These are phyloP conservation scores for Trachymyrmex septentrionalis DNA, from an alignment of 1,140 invertebrate genomes.

Conservation along the genomic window DNA sequence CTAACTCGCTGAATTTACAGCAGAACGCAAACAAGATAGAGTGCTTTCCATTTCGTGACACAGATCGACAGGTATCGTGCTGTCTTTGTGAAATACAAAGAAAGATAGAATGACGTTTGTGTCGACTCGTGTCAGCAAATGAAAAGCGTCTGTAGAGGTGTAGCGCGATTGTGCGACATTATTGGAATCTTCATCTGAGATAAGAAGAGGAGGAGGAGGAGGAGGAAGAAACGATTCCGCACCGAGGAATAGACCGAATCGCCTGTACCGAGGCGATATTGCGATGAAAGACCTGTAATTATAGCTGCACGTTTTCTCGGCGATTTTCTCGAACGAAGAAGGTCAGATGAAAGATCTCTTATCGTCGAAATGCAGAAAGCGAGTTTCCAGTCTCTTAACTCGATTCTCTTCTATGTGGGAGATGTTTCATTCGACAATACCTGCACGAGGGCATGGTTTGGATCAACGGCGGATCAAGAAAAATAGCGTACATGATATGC, in stretches of 20 bases:
- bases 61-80: no score
- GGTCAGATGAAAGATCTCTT: background rate
- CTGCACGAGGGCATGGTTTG: background rate
- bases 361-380: slow-evolving; percentile 6
- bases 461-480: background rate
- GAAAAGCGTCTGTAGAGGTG: background rate
- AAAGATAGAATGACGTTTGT: no score
- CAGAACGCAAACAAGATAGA: background rate
- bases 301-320: slow-evolving; percentile 6
- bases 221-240: slow-evolving; percentile 1
- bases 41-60: no score
- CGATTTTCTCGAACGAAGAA: background rate
- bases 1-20: background rate
- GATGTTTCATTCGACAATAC: background rate
- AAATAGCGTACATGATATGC: slow-evolving; percentile 37
- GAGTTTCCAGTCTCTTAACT: background rate
- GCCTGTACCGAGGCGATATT: background rate
- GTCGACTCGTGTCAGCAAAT: no score
- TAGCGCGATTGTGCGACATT: slow-evolving; percentile 22
- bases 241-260: background rate
- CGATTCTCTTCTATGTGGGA: background rate
- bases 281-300: slow-evolving; percentile 30
- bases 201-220: background rate
- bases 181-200: background rate
- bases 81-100: no score